These are phyloP conservation scores for Frankliniella intonsa DNA, from an alignment of 2,888 invertebrate species.

Conservation along the genomic window DNA sequence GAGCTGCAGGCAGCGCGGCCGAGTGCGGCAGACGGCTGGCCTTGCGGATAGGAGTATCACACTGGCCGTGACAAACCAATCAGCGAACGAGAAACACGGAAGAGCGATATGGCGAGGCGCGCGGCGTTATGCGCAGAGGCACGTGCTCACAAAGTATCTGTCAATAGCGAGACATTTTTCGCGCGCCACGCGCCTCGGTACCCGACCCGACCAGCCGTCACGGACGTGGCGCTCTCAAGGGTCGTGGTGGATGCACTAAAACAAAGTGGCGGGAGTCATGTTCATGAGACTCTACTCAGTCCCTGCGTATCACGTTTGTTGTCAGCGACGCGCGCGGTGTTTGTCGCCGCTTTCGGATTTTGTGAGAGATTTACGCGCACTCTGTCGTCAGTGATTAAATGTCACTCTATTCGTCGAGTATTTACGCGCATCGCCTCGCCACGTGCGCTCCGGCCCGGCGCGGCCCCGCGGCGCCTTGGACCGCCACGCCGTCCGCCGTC, in stretches of 20 bases:
- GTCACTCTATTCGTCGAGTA: no score
- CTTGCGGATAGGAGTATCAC: slow-evolving; percentile 13
- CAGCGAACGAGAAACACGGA: slow-evolving; percentile 5
- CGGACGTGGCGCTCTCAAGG: slow-evolving; percentile 30
- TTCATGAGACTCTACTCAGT: no score
- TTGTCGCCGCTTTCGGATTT: no score
- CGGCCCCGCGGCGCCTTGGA: neutral
- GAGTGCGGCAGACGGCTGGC: neutral
- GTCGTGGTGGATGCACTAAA: slow-evolving; percentile 33
- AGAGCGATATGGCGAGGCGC: neutral
- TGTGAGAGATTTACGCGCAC: no score
- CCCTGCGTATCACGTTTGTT: no score
- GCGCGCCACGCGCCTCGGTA: no score
- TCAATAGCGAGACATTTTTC: no score
- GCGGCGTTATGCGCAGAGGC: neutral
- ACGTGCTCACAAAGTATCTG: no score
- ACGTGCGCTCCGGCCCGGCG: no score
- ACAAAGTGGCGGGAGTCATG: slow-evolving; percentile 34
- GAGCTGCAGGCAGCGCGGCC: neutral
- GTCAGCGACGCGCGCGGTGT: no score
- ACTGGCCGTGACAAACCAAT: slow-evolving; percentile 17
- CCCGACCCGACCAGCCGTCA: slow-evolving; percentile 29
- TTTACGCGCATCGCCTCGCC: no score
- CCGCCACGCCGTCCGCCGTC: neutral
- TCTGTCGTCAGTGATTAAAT: no score